These are phyloP conservation scores for Limosa lapponica DNA, from an alignment of 2,797 vertebrate genomes.

Conservation along the genomic window DNA sequence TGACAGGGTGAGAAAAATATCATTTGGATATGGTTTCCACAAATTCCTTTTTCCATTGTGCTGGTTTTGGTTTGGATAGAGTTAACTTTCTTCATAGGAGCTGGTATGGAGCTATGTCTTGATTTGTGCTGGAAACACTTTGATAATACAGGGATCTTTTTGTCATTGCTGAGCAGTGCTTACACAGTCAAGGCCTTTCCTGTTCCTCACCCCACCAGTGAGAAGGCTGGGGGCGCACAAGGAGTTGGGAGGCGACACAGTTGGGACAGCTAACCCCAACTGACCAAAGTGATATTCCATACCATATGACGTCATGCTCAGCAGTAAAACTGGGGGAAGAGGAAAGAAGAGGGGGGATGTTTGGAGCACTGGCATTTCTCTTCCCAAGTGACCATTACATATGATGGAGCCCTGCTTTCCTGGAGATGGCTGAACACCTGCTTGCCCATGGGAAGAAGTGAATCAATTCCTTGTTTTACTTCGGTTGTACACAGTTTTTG, in stretches of 20 bases:
- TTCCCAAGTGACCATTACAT: background rate
- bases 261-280: background rate
- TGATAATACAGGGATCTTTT: background rate
- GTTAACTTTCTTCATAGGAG: background rate
- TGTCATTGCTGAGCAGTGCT: background rate
- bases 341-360: background rate
- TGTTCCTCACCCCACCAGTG: background rate
- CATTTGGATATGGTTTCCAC: fast-evolving
- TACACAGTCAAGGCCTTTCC: background rate
- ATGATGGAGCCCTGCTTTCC: background rate
- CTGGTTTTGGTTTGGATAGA: background rate
- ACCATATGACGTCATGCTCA: background rate
- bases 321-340: background rate
- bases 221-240: background rate
- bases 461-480: background rate
- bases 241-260: background rate
- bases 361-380: background rate
- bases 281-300: background rate
- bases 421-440: background rate
- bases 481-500: background rate
- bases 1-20: background rate
- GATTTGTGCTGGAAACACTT: background rate
- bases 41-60: background rate
- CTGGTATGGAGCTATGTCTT: background rate
- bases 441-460: background rate